Conservation (phyloP, 2,113 vertebrate species). For the Anhinga rufa region DNA sequence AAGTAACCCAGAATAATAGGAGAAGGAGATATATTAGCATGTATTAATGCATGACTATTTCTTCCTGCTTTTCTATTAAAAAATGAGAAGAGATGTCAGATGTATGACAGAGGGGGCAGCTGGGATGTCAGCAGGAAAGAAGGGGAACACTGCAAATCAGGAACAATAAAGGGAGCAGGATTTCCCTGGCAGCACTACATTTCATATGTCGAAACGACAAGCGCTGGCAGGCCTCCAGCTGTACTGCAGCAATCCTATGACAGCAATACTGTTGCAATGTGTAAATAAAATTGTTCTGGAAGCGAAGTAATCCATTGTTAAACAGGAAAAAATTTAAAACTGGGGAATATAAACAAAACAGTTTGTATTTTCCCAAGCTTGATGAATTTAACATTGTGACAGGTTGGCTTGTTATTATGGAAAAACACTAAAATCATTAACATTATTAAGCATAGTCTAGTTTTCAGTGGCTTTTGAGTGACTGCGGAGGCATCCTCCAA, state of each 20-base stretch:
- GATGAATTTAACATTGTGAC: neutral
- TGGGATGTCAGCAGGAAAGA: conserved; percentile 38
- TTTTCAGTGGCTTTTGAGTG: neutral
- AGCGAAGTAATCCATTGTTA: conserved; percentile 1
- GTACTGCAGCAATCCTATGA: conserved; percentile 8
- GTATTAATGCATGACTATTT: neutral
- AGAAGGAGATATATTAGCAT: neutral
- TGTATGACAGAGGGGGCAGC: conserved; percentile 40
- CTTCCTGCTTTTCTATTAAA: neutral
- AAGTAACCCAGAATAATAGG: neutral
- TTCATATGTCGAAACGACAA: neutral
- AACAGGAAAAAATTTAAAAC: neutral
- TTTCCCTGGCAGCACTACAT: conserved; percentile 30
- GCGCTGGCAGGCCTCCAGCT: conserved; percentile 43
- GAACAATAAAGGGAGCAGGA: conserved; percentile 15
- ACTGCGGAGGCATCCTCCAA: neutral
- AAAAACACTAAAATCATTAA: neutral
- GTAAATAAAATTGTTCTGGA: conserved; percentile 17
- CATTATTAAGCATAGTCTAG: neutral
- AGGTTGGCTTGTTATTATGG: neutral
- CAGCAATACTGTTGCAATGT: neutral
- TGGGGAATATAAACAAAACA: neutral
- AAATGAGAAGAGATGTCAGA: conserved; percentile 31
- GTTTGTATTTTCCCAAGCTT: neutral
- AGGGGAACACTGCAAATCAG: conserved; percentile 7